Conservation (phyloP, 2,113 vertebrate species). For the Mobula hypostoma region DNA sequence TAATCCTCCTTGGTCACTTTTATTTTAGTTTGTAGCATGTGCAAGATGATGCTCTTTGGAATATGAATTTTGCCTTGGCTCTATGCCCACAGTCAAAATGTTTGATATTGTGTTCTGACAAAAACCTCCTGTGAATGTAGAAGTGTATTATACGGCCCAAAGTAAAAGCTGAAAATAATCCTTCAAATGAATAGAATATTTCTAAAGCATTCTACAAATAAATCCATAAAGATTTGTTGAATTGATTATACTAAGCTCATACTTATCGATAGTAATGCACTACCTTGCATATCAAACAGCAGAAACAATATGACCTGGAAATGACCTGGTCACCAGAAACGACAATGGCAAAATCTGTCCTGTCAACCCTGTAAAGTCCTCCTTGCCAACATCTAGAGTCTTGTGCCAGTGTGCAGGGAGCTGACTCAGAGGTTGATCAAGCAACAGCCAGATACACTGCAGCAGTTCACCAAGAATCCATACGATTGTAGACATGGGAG, state of each 20-base stretch:
- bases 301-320: too few species aligned
- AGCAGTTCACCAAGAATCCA: too few species aligned
- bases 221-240: background rate
- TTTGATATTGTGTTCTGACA: background rate
- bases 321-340: too few species aligned
- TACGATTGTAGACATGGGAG: too few species aligned
- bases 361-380: too few species aligned
- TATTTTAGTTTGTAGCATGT: background rate
- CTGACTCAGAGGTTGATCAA: too few species aligned
- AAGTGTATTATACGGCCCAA: background rate
- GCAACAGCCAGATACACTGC: too few species aligned
- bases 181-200: background rate
- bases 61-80: constrained; percentile 14
- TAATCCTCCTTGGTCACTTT: background rate
- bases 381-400: too few species aligned
- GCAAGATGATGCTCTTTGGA: background rate
- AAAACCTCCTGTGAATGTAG: background rate
- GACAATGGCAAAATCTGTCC: too few species aligned
- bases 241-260: background rate
- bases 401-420: too few species aligned
- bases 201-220: background rate
- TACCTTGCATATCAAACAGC: background rate
- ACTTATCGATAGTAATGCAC: background rate
- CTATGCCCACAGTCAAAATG: background rate
- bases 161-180: background rate